A percentile compares a stretch with the other conserved stretches of the same genome.
These are phyloP conservation scores for Callyntrura guangdongensis DNA, from an alignment of 2,888 invertebrate species.

Conservation along the genomic window DNA sequence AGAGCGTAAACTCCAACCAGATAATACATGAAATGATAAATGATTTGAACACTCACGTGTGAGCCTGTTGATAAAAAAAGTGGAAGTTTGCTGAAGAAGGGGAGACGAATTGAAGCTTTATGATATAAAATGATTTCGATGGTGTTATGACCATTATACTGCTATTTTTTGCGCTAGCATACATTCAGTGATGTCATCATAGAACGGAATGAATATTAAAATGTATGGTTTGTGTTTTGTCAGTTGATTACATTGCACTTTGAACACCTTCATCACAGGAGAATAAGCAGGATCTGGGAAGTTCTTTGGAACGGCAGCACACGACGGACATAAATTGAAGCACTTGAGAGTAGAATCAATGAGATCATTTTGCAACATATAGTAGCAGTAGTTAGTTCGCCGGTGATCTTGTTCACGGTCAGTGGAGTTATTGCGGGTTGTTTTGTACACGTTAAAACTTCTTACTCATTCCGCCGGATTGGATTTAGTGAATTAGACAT, in stretches of 20 bases:
- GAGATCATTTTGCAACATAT: not conserved
- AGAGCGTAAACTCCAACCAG: not conserved
- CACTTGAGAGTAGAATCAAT: not conserved
- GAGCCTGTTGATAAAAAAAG: constrained; percentile 40
- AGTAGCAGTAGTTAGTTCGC: not conserved
- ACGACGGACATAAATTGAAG: not conserved
- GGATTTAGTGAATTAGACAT: not conserved
- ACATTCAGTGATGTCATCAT: not conserved
- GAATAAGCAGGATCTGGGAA: not conserved
- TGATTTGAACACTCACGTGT: constrained; percentile 32
- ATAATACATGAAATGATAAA: constrained; percentile 13
- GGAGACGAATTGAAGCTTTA: not conserved
- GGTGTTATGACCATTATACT: not conserved
- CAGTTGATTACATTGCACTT: not conserved
- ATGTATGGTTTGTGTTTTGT: not conserved
- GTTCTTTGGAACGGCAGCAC: not conserved
- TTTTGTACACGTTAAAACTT: not conserved
- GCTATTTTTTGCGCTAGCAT: not conserved
- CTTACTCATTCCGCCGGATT: not conserved
- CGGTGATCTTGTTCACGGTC: no score
- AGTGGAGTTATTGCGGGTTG: not conserved
- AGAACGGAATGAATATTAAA: not conserved
- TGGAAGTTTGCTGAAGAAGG: not conserved
- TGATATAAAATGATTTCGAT: not conserved
- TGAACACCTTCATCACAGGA: not conserved